Base-by-base conservation (phyloP, 1,140 invertebrate species). In the Argopecten irradians region DNA sequence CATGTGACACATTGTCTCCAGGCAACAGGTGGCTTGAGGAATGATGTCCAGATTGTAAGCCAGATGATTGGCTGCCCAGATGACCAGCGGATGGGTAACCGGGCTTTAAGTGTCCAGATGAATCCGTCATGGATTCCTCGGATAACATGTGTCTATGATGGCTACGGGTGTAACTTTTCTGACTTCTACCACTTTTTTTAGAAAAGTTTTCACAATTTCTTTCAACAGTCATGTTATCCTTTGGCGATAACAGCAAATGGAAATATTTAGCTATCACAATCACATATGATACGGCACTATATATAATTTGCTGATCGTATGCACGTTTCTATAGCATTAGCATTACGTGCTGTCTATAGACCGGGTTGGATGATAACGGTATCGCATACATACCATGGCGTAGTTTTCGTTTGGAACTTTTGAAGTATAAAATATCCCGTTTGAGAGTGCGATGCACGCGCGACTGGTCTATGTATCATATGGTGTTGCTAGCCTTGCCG, bases 1-100 rank as follows among this genome's bases (percentile, higher is more conserved):
- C 19, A n/a, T 84, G 87, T 46, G 84, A 84, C 39, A 89, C 84
- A 84, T 36, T 83, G 28, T 32, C 19, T 84, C 71, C 33, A 13
- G 34, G 28, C 36, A 28, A 16, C 55, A 71, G 28, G 55, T 71
- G 55, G n/a, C n/a, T 71, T 3, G 55, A 71, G 22, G 55, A 71
- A 71, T 71, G 55, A 11, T n/a, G 28, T n/a, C 55, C 55, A 28
- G 55, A n/a, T 71, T 71, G 55, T 28, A 71, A 28, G 22, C 55
- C 55, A 11, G 55, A 71, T 28, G 55, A 71, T 28, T 71, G 55
- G n/a, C 55, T 71, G 55, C 55, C n/a, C 1, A 28, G 55, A 28
- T 71, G 55, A 28, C 55, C 55, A n/a, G 19, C 22, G 55, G 55
- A 71, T 28, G 55, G 55, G 28, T 71, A 71, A 5, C 55, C 55